Evolutionary conservation across 30 jellyfish, hydroid and myxozoan species (phyloP).

Genomic region (Turritopsis rubra): DNA sequence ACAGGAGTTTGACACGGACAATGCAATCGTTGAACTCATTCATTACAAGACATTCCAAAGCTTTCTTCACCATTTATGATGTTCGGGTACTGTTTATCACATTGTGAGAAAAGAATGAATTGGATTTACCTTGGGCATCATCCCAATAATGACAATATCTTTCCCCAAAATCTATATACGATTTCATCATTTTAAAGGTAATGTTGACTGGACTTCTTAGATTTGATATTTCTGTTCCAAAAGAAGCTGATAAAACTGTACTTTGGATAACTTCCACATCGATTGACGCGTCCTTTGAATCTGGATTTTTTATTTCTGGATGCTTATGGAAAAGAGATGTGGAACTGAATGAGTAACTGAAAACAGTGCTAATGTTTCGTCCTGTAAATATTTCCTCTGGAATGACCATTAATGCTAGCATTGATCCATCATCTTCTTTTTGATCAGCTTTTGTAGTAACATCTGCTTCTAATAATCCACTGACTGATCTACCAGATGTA

Average conservation of each 20-base stretch:
- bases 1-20: too few species aligned
- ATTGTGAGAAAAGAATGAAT: too few species aligned
- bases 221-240: conserved; percentile 48
- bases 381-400: conserved; percentile 24
- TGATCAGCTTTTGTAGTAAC: neutral
- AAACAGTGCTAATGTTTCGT: neutral
- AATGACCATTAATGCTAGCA: conserved; percentile 1
- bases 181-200: conserved; percentile 3
- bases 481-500: neutral
- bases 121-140: conserved; percentile 7
- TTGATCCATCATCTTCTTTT: neutral
- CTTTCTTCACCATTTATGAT: too few species aligned
- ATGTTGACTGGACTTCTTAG: conserved; percentile 31
- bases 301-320: too few species aligned
- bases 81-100: too few species aligned
- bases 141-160: conserved; percentile 44
- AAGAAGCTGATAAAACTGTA: conserved; percentile 66
- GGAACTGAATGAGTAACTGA: neutral
- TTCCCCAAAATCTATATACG: conserved; percentile 25
- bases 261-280: conserved; percentile 35
- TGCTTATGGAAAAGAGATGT: conserved; percentile 1
- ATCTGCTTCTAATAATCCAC: neutral
- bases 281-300: neutral
- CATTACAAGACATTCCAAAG: too few species aligned
- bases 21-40: too few species aligned